Evolutionary conservation across 2,888 invertebrate species (phyloP), one percentile per base, ranked within the genome.

Genomic region (Patella pellucida): DNA sequence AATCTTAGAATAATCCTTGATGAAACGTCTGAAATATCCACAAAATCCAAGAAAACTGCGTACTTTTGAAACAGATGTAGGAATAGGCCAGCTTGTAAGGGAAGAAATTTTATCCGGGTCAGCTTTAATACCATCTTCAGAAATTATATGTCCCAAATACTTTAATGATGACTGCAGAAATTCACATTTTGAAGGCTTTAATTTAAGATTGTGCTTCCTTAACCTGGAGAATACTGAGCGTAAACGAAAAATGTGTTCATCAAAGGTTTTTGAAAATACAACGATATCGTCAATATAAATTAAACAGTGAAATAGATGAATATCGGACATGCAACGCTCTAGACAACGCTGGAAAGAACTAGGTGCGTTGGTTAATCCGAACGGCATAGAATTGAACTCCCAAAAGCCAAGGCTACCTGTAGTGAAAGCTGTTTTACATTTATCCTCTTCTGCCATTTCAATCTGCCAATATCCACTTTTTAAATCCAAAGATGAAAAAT

Each of bases 231-330:
- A 81, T 14, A 83, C 78, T 27, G 71, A 51, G 19, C 71, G 19
- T 2, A 83, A 31, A 67, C 78, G 78, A 67, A 75, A 16, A 15
- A 79, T 70, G 71, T 81, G 80, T 50, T 77, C n/a, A n/a, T n/a
- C 77, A 74, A 82, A 78, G n/a, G 72, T 72, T 5, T 69, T 52
- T 15, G 74, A 76, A 68, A 81, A 82, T 15, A 81, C 73, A 12
- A 81, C 54, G 15, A 82, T 78, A 73, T 84, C n/a, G n/a, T n/a
- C 84, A 75, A 83, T 83, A 2, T 81, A n/a, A 72, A 68, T 85
- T 83, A 31, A 79, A 76, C 5, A 11, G n/a, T n/a, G n/a, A n/a
- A n/a, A n/a, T n/a, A n/a, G n/a, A n/a, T n/a, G n/a, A n/a, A 83
- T 27, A 27, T 72, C 75, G 12, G 77, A n/a, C 16, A 84, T 70